Percentiles rank a stretch among this genome's conserved stretches.
Evolutionary conservation across 2,888 invertebrate species (phyloP).

Genomic region (Seladonia tumulorum): DNA sequence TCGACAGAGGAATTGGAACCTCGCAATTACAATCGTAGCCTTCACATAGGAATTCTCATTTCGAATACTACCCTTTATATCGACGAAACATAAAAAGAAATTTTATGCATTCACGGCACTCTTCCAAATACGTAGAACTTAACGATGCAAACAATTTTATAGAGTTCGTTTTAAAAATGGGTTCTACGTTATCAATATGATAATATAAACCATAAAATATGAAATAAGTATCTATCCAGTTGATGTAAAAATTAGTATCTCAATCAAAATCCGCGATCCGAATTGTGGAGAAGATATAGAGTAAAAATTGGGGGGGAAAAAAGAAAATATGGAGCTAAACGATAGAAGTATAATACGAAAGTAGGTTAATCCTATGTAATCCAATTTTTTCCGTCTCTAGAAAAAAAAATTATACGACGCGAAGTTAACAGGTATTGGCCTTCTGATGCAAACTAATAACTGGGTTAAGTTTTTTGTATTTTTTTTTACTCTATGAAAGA

Average conservation of each 20-base stretch:
- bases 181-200: not conserved
- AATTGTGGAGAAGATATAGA: not conserved
- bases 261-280: not conserved
- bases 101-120: not conserved
- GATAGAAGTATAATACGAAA: not conserved
- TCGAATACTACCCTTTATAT: not conserved
- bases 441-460: not conserved
- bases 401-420: not conserved
- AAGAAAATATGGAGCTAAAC: not conserved
- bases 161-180: not conserved
- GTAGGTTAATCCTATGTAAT: not conserved
- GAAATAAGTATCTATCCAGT: not conserved
- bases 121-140: not conserved
- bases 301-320: not conserved
- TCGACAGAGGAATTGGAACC: not conserved
- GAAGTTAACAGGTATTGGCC: not conserved
- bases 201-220: not conserved
- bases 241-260: not conserved
- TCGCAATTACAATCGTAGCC: not conserved
- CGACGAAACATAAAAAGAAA: not conserved
- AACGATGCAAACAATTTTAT: not conserved
- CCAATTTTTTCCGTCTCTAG: not conserved
- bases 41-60: not conserved
- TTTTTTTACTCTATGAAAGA: no score
- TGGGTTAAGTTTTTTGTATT: no score